phyloP scores from a whole-genome alignment of 2,797 vertebrate species.

The Chloroceryle amazona region DNA sequence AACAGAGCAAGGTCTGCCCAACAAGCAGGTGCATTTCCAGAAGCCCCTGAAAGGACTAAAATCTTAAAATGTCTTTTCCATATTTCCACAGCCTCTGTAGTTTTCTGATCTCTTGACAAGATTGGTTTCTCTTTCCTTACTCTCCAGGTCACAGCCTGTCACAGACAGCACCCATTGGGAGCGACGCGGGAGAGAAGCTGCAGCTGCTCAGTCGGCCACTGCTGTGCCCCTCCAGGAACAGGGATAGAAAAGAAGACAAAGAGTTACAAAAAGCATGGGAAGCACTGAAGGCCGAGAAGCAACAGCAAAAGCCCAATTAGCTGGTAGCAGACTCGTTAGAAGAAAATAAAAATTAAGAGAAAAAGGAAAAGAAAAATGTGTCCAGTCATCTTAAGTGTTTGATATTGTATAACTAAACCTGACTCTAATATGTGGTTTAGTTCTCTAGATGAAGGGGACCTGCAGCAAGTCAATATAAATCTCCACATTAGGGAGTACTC shows the following conservation, averaged over 20 bases:
- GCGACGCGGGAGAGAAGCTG: background rate
- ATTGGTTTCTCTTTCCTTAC: background rate
- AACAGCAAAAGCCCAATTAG: rapidly evolving
- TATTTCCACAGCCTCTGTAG: background rate
- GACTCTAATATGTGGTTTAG: background rate
- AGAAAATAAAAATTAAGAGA: background rate
- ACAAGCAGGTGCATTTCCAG: background rate
- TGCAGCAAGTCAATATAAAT: background rate
- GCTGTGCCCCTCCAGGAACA: background rate
- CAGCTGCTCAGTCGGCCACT: rapidly evolving
- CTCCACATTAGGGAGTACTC: background rate
- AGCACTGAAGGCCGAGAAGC: background rate
- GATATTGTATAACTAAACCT: background rate
- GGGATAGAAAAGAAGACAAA: background rate
- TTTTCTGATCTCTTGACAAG: background rate
- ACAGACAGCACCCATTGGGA: rapidly evolving
- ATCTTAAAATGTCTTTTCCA: background rate
- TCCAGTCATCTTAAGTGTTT: background rate
- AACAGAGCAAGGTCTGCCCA: background rate
- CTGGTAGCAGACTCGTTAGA: background rate
- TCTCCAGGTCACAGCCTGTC: background rate
- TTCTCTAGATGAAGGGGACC: background rate
- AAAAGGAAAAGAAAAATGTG: background rate
- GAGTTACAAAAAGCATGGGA: background rate
- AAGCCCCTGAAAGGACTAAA: background rate